These are phyloP conservation scores for Chrysopa pallens DNA, from an alignment of 1,140 invertebrate species.

Conservation along the genomic window DNA sequence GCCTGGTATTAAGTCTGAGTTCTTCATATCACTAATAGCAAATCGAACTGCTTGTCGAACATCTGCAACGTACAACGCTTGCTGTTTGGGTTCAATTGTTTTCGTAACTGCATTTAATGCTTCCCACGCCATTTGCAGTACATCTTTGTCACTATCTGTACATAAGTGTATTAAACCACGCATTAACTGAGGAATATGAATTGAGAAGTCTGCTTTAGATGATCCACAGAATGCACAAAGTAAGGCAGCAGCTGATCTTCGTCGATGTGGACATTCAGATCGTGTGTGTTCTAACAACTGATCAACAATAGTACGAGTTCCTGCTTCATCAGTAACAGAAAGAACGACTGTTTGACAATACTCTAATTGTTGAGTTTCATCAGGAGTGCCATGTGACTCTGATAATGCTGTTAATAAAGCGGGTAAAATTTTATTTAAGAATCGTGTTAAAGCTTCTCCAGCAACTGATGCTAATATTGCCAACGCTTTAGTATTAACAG, in stretches of 20 bases:
- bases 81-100: slow-evolving; percentile 62
- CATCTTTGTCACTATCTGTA: slow-evolving; percentile 59
- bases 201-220: slow-evolving; percentile 67
- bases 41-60: slow-evolving; percentile 81
- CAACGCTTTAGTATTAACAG: slow-evolving; percentile 83
- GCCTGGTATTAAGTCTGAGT: slow-evolving; percentile 66
- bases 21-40: slow-evolving; percentile 73
- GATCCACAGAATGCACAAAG: slow-evolving; percentile 79
- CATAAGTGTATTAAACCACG: slow-evolving; percentile 75
- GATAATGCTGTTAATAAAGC: slow-evolving; percentile 67
- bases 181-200: slow-evolving; percentile 75
- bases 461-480: slow-evolving; percentile 85
- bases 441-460: slow-evolving; percentile 80
- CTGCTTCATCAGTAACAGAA: slow-evolving; percentile 73
- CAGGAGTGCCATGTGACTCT: slow-evolving; percentile 44
- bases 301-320: slow-evolving; percentile 76
- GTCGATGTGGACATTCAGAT: slow-evolving; percentile 34
- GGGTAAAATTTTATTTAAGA: slow-evolving; percentile 78
- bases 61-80: slow-evolving; percentile 69
- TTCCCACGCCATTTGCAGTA: slow-evolving; percentile 76
- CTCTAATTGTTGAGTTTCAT: slow-evolving; percentile 63
- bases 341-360: slow-evolving; percentile 87
- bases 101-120: slow-evolving; percentile 81
- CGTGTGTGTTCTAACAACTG: slow-evolving; percentile 69
- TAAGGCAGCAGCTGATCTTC: slow-evolving; percentile 67